Percentiles rank a stretch among this genome's conserved stretches.
Evolutionary conservation across 2,888 invertebrate species (phyloP).

Genomic region (Nudaria mundana): DNA sequence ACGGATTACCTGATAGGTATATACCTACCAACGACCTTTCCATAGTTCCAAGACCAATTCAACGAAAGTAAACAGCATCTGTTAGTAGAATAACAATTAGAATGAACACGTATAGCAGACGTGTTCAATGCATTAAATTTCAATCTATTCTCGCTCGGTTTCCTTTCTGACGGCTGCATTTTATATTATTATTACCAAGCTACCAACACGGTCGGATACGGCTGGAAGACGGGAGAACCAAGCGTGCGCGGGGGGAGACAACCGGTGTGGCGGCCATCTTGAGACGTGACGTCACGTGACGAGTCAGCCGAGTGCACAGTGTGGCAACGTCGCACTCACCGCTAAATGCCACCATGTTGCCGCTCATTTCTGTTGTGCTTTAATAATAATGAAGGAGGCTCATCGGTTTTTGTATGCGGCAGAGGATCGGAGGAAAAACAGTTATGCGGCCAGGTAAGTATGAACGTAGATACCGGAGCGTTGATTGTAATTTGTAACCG

Average conservation of each 20-base stretch:
- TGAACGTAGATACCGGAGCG: conserved; percentile 41
- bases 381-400: conserved; percentile 66
- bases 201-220: conserved; percentile 68
- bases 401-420: conserved; percentile 69
- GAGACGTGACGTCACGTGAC: conserved; percentile 82
- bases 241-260: conserved; percentile 62
- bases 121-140: conserved; percentile 73
- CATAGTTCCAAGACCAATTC: too few species aligned
- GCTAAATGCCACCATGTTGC: conserved; percentile 57
- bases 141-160: conserved; percentile 76
- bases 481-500: conserved; percentile 25
- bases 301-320: conserved; percentile 72
- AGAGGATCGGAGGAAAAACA: conserved; percentile 68
- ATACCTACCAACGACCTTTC: too few species aligned
- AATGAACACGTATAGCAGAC: conserved; percentile 56
- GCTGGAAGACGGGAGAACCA: conserved; percentile 66
- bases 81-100: conserved; percentile 74
- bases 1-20: conserved; percentile 41
- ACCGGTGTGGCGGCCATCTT: conserved; percentile 79
- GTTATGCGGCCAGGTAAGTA: conserved; percentile 73
- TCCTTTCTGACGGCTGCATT: conserved; percentile 75
- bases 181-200: conserved; percentile 72
- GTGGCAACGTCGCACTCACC: conserved; percentile 68
- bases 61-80: conserved; percentile 77
- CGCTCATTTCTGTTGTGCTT: conserved; percentile 62